A percentile compares a stretch with the other conserved stretches of the same genome.
Evolutionary conservation across 2,113 vertebrate genomes (phyloP).

Genomic region (Embiotoca jacksoni): DNA sequence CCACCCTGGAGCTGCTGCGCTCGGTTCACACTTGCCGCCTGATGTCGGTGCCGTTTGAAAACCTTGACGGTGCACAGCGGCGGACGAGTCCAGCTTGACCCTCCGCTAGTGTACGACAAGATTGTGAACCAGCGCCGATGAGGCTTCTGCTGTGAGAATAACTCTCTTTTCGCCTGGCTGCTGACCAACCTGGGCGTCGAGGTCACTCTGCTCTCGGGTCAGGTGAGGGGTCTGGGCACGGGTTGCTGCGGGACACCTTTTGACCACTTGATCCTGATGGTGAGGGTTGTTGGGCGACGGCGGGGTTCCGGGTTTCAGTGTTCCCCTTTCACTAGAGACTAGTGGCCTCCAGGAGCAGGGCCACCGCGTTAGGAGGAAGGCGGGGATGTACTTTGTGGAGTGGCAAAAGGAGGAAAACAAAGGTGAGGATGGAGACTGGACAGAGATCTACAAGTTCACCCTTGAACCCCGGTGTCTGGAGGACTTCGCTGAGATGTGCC

Average conservation of each 20-base stretch:
- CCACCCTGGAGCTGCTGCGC: conserved; percentile 67
- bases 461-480: conserved; percentile 70
- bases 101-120: conserved; percentile 79
- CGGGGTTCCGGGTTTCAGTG: conserved; percentile 76
- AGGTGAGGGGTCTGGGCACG: conserved; percentile 70
- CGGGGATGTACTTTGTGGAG: conserved; percentile 66
- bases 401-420: conserved; percentile 54
- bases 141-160: conserved; percentile 85
- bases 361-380: conserved; percentile 64
- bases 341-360: conserved; percentile 73
- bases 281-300: conserved; percentile 85
- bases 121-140: conserved; percentile 77
- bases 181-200: conserved; percentile 78
- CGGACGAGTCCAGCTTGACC: conserved; percentile 63
- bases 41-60: conserved; percentile 82
- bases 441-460: conserved; percentile 81
- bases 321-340: conserved; percentile 80
- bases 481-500: conserved; percentile 82
- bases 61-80: conserved; percentile 82
- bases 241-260: conserved; percentile 77
- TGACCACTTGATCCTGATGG: conserved; percentile 81
- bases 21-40: conserved; percentile 77
- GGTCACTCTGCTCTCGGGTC: conserved; percentile 71
- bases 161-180: conserved; percentile 85
- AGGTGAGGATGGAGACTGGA: conserved; percentile 53